Percentiles rank a stretch among this genome's conserved stretches.
Conservation (phyloP, 2,797 vertebrate genomes). For the Notolepis coatsorum region DNA sequence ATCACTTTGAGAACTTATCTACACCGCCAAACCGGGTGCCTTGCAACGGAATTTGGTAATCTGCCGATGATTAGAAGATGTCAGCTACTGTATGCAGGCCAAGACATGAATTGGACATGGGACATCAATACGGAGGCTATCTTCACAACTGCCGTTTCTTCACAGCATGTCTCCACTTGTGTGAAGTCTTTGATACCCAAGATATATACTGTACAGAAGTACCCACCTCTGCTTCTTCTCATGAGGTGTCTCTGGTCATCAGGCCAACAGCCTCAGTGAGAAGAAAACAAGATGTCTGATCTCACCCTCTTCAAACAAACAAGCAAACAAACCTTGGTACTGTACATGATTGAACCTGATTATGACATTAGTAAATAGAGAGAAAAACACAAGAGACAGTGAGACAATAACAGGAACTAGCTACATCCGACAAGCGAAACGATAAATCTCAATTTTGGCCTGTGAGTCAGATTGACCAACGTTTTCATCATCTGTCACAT, state of each 20-base stretch:
- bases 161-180: background rate
- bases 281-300: background rate
- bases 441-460: constrained; percentile 47
- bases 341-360: constrained; percentile 25
- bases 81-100: too few relatives aligned
- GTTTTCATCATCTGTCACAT: background rate
- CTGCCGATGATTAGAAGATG: too few relatives aligned
- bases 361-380: background rate
- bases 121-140: too few relatives aligned
- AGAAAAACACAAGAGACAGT: background rate
- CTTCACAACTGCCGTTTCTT: too few relatives aligned
- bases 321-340: too few relatives aligned
- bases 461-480: constrained; percentile 34
- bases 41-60: too few relatives aligned
- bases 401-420: constrained; percentile 5
- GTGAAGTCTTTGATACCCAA: background rate
- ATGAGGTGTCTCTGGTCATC: background rate
- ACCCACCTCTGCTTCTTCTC: background rate
- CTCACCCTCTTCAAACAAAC: background rate
- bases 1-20: too few relatives aligned
- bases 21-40: too few relatives aligned
- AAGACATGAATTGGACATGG: too few relatives aligned
- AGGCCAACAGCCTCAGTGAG: background rate
- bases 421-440: background rate
- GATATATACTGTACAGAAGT: background rate